phyloP scores from a whole-genome alignment of 2,797 vertebrate species.

The Sebastes miniatus region DNA sequence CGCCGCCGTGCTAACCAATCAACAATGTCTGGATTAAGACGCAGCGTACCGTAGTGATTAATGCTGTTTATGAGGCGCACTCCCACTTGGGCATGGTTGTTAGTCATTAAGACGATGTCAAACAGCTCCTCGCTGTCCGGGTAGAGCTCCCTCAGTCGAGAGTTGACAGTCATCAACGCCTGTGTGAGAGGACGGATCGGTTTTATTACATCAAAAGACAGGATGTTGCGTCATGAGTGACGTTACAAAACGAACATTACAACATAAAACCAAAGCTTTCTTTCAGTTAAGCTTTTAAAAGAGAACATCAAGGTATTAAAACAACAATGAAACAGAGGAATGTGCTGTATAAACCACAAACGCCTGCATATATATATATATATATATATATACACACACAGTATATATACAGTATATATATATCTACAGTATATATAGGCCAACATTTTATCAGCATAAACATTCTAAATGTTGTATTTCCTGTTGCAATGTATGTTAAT shows the following conservation, averaged over 20 bases:
- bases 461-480: too few species aligned
- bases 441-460: too few species aligned
- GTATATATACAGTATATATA: too few species aligned
- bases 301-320: too few species aligned
- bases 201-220: neutral
- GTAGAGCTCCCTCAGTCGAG: slow-evolving; percentile 88
- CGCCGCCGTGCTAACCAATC: neutral
- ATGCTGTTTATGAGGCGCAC: slow-evolving; percentile 98
- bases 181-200: slow-evolving; percentile 52
- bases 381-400: too few species aligned
- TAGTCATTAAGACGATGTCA: slow-evolving; percentile 97
- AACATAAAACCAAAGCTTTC: neutral
- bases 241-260: slow-evolving; percentile 1
- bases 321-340: too few species aligned
- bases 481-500: too few species aligned
- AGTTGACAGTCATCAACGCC: slow-evolving; percentile 92
- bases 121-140: slow-evolving; percentile 94
- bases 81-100: slow-evolving; percentile 97
- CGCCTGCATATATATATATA: too few species aligned
- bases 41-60: slow-evolving; percentile 91
- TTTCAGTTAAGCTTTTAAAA: neutral
- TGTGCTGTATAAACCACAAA: too few species aligned
- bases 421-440: too few species aligned
- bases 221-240: neutral
- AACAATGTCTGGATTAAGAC: neutral